These are phyloP conservation scores for Heterodera carotae DNA, from an alignment of 1,140 invertebrate species.

Conservation along the genomic window DNA sequence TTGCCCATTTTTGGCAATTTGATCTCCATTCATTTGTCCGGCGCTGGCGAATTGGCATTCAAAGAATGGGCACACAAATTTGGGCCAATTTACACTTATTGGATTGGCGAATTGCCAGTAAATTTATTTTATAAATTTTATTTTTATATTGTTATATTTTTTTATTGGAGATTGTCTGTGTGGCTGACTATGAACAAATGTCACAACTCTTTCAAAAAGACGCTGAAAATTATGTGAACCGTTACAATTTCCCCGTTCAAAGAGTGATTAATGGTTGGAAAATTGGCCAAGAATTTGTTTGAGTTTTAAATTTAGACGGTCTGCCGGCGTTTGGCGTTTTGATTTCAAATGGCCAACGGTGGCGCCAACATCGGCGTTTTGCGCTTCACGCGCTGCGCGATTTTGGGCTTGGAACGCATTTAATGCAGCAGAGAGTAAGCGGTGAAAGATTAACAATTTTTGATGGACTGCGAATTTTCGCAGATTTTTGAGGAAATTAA, in stretches of 20 bases:
- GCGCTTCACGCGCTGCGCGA: constrained; percentile 74
- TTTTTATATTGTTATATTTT: neutral
- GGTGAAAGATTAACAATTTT: neutral
- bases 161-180: constrained; percentile 20
- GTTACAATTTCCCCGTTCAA: constrained; percentile 38
- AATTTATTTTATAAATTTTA: constrained; percentile 2
- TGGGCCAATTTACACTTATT: constrained; percentile 43
- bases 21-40: constrained; percentile 3
- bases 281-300: neutral
- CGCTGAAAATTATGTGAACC: constrained; percentile 47
- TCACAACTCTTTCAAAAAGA: constrained; percentile 50
- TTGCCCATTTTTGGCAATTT: constrained; percentile 39
- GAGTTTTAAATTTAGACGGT: constrained; percentile 22
- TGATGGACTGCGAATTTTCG: neutral
- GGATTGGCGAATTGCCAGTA: constrained; percentile 38
- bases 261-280: constrained; percentile 32
- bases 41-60: constrained; percentile 29
- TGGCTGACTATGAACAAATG: constrained; percentile 47
- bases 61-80: constrained; percentile 37
- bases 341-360: constrained; percentile 75
- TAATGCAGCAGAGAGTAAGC: constrained; percentile 74
- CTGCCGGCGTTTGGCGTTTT: constrained; percentile 27
- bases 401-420: constrained; percentile 75
- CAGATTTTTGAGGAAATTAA: constrained; percentile 29
- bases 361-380: constrained; percentile 81